Conservation (phyloP, 2,888 invertebrate genomes). For the Apamea crenata region DNA sequence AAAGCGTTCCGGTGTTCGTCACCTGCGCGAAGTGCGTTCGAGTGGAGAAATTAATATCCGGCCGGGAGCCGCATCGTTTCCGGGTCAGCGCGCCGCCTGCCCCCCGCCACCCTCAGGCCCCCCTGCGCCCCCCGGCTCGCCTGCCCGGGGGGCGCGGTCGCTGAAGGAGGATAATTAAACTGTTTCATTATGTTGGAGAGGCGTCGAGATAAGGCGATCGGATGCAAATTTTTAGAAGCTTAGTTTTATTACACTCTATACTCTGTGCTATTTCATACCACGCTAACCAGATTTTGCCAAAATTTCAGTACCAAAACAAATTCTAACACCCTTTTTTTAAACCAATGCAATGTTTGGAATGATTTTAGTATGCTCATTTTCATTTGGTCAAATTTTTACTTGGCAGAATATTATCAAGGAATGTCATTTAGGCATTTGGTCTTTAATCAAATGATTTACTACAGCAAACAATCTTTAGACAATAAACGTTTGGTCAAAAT, state of each 20-base stretch:
- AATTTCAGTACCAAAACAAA: too few relatives aligned
- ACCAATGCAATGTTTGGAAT: too few relatives aligned
- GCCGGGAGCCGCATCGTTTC: slow-evolving; percentile 79
- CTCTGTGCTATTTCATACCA: slow-evolving; percentile 16
- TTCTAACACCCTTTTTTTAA: too few relatives aligned
- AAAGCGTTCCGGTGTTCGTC: slow-evolving; percentile 67
- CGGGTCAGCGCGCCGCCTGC: slow-evolving; percentile 76
- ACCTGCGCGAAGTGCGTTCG: slow-evolving; percentile 76
- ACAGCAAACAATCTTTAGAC: too few relatives aligned
- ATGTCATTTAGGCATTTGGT: too few relatives aligned
- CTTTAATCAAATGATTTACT: too few relatives aligned
- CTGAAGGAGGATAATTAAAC: slow-evolving; percentile 79
- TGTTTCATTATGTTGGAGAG: slow-evolving; percentile 77
- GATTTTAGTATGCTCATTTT: too few relatives aligned
- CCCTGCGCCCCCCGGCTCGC: background rate
- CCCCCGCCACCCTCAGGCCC: slow-evolving; percentile 29
- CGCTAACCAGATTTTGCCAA: too few relatives aligned
- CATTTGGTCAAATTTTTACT: too few relatives aligned
- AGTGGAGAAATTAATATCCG: slow-evolving; percentile 84
- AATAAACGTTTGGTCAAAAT: too few relatives aligned
- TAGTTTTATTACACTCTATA: slow-evolving; percentile 49
- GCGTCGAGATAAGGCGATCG: slow-evolving; percentile 67
- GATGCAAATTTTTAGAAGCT: slow-evolving; percentile 66
- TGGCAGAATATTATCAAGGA: too few relatives aligned
- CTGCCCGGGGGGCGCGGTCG: slow-evolving; percentile 27